Conservation (phyloP, 2,888 invertebrate species). For the Timema cristinae region DNA sequence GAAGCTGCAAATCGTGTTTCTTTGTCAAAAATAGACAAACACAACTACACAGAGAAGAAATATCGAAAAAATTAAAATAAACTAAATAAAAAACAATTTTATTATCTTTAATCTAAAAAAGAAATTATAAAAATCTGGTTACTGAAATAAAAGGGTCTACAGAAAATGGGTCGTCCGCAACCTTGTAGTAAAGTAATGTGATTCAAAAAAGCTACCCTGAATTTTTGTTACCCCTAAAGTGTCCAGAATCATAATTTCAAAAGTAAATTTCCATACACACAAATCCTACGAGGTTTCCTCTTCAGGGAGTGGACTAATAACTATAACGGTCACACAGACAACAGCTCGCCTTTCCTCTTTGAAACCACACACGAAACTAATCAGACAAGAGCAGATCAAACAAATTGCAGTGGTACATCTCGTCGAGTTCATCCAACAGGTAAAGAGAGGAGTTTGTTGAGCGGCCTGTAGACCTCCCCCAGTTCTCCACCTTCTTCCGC, state of each 20-base stretch:
- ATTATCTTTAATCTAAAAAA: background rate
- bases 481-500: too few species aligned
- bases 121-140: background rate
- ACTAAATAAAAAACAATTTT: background rate
- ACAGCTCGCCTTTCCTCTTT: too few species aligned
- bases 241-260: background rate
- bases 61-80: background rate
- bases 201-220: constrained; percentile 10
- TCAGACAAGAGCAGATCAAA: too few species aligned
- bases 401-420: too few species aligned
- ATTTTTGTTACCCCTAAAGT: background rate
- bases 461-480: too few species aligned
- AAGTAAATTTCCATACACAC: background rate
- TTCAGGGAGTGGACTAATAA: constrained; percentile 1
- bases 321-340: too few species aligned
- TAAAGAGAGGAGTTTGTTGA: too few species aligned
- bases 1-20: too few species aligned
- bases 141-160: background rate
- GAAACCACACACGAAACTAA: too few species aligned
- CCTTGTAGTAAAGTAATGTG: background rate
- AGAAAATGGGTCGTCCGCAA: background rate
- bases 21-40: background rate
- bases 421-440: too few species aligned
- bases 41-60: background rate
- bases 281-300: background rate